These are phyloP conservation scores for Otis tarda DNA, from an alignment of 2,113 vertebrate genomes.

Conservation along the genomic window DNA sequence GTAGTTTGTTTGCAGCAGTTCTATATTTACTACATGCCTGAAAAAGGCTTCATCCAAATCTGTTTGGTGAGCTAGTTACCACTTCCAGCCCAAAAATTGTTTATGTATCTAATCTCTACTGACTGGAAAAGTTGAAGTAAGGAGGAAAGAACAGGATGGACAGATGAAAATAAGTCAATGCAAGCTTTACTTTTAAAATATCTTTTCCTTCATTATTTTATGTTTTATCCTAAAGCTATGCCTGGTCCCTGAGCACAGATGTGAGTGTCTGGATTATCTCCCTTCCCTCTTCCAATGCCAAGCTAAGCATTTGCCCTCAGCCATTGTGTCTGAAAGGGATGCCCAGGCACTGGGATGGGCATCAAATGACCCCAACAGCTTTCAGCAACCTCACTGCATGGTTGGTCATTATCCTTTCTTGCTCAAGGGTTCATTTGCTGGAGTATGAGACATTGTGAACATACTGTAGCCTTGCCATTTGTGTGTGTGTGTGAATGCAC, in stretches of 20 bases:
- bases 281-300: background rate
- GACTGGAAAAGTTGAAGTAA: conserved; percentile 52
- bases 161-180: conserved; percentile 9
- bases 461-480: background rate
- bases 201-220: background rate
- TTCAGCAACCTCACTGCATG: background rate
- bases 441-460: background rate
- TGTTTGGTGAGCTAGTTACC: background rate
- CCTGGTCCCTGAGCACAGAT: background rate
- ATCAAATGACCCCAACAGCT: fast-evolving
- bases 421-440: background rate
- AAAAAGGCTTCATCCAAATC: background rate
- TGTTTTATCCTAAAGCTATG: background rate
- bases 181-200: conserved; percentile 23
- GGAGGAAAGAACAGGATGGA: conserved; percentile 1
- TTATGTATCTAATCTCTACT: conserved; percentile 33
- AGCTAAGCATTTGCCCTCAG: background rate
- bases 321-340: background rate
- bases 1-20: background rate
- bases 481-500: background rate
- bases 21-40: background rate
- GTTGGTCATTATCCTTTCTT: background rate
- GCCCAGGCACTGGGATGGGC: background rate
- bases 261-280: background rate
- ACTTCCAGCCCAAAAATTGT: conserved; percentile 31